Conservation (phyloP, 2,888 invertebrate species). For the Yponomeuta plumbellus region DNA sequence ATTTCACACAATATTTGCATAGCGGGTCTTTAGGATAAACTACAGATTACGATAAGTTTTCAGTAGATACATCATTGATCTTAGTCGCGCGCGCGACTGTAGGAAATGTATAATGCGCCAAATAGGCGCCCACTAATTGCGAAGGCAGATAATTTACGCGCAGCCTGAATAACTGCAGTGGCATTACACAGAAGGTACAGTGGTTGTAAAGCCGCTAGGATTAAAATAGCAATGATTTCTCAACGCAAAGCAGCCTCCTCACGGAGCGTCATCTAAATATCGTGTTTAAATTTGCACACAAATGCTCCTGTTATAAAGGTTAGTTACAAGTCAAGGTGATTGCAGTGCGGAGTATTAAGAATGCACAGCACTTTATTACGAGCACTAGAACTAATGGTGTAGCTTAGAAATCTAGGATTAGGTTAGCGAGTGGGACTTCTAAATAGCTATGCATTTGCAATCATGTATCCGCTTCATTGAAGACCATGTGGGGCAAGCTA, state of each 20-base stretch:
- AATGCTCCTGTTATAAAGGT: constrained; percentile 1
- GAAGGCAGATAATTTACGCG: constrained; percentile 64
- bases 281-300: constrained; percentile 1
- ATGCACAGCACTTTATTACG: neutral
- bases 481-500: neutral
- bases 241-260: neutral
- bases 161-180: constrained; percentile 47
- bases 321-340: constrained; percentile 1
- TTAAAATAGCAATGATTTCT: neutral
- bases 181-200: constrained; percentile 4
- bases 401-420: constrained; percentile 1
- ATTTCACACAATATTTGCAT: neutral
- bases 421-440: neutral
- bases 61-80: constrained; percentile 9
- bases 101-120: constrained; percentile 55
- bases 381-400: neutral
- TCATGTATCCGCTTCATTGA: neutral
- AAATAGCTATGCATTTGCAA: neutral
- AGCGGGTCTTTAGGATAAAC: neutral
- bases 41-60: constrained; percentile 8
- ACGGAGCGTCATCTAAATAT: neutral
- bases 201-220: neutral
- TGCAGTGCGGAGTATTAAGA: neutral
- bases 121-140: constrained; percentile 71
- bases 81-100: constrained; percentile 23